A percentile compares a stretch with the other conserved stretches of the same genome.
These are phyloP conservation scores for Seira ritae DNA, from an alignment of 2,888 invertebrate species.

Conservation along the genomic window DNA sequence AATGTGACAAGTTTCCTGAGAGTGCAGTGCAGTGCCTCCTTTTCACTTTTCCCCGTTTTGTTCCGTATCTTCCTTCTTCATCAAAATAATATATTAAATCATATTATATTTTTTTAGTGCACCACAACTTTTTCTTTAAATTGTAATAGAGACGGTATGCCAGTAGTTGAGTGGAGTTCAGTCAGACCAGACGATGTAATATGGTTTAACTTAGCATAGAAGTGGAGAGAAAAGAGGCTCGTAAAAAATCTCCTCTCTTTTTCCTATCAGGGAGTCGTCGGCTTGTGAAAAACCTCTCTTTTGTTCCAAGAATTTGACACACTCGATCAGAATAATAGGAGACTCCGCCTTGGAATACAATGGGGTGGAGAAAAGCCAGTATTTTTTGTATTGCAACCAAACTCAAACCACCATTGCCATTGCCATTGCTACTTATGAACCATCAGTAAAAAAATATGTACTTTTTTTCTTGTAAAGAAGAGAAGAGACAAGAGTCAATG, in stretches of 20 bases:
- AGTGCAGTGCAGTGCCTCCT: no score
- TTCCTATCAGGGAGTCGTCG: slow-evolving; percentile 65
- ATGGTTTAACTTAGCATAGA: slow-evolving; percentile 59
- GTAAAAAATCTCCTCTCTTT: slow-evolving; percentile 39
- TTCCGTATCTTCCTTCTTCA: slow-evolving; percentile 36
- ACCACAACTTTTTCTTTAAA: slow-evolving; percentile 45
- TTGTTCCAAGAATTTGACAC: slow-evolving; percentile 74
- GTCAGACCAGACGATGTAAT: slow-evolving; percentile 38
- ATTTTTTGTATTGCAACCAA: slow-evolving; percentile 69
- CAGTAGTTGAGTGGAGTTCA: slow-evolving; percentile 22
- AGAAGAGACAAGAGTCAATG: slow-evolving; percentile 27
- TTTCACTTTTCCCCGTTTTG: slow-evolving; percentile 36
- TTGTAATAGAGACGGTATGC: not conserved
- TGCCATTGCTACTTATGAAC: slow-evolving; percentile 33
- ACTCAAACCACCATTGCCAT: slow-evolving; percentile 52
- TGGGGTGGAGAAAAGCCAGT: slow-evolving; percentile 73
- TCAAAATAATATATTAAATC: slow-evolving; percentile 59
- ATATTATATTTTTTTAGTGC: slow-evolving; percentile 50
- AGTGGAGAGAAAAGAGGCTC: slow-evolving; percentile 57
- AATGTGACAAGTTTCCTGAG: no score
- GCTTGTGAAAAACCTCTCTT: slow-evolving; percentile 66
- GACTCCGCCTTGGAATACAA: slow-evolving; percentile 73
- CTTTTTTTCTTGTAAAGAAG: slow-evolving; percentile 40
- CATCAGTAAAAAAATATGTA: slow-evolving; percentile 39
- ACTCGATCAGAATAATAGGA: slow-evolving; percentile 73